Evolutionary conservation across 1,140 invertebrate genomes (phyloP).

Genomic region (Hermatobates lingyangjiaoensis): DNA sequence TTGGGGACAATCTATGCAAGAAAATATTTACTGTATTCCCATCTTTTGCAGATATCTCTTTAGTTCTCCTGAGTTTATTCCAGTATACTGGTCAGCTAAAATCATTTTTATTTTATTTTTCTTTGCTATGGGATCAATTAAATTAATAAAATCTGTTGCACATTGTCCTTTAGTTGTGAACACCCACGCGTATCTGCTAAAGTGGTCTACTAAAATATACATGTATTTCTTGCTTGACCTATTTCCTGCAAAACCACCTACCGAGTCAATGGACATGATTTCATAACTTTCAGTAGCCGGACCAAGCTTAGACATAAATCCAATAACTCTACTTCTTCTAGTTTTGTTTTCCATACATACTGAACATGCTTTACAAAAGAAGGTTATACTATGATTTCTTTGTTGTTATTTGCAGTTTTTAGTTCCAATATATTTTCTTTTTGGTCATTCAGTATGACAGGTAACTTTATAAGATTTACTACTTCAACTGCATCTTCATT

Average conservation of each 20-base stretch:
- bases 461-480: not conserved
- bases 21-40: not conserved
- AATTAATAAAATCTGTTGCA: constrained; percentile 1
- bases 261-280: constrained; percentile 19
- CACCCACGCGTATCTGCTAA: too few species aligned
- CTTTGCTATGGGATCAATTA: constrained; percentile 2
- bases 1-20: constrained; percentile 5
- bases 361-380: constrained; percentile 19
- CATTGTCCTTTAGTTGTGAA: not conserved
- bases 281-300: constrained; percentile 22
- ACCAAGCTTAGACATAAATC: constrained; percentile 19
- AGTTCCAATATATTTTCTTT: not conserved
- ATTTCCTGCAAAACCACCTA: constrained; percentile 16
- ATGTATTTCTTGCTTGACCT: constrained; percentile 17
- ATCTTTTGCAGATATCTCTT: not conserved
- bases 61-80: not conserved
- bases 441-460: not conserved
- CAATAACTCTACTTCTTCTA: constrained; percentile 17
- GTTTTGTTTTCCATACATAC: constrained; percentile 22
- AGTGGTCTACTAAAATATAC: constrained; percentile 16
- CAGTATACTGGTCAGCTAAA: constrained; percentile 1
- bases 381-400: constrained; percentile 3
- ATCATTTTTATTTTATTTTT: constrained; percentile 1
- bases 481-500: constrained; percentile 4
- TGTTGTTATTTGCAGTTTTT: constrained; percentile 4